Conservation (phyloP, 2,888 invertebrate species). For the Apodemia hepburni region DNA sequence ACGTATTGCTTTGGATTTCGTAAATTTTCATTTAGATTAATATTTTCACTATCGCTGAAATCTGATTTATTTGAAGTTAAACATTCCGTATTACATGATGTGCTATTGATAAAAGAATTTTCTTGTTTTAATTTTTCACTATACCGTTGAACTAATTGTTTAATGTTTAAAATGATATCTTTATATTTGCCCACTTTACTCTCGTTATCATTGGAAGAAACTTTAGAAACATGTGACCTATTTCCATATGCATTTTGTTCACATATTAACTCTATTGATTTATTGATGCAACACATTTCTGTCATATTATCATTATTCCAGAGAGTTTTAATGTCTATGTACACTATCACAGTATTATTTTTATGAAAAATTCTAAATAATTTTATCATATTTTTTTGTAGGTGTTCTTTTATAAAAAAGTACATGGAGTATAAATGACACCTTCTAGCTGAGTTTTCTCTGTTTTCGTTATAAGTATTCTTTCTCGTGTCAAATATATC, state of each 20-base stretch:
- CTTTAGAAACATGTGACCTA: not conserved
- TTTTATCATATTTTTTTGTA: conserved; percentile 45
- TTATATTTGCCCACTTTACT: conserved; percentile 19
- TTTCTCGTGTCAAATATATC: conserved; percentile 51
- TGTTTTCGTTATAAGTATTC: conserved; percentile 35
- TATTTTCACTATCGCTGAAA: not conserved
- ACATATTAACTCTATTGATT: conserved; percentile 11
- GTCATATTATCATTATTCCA: conserved; percentile 42
- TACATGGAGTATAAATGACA: conserved; percentile 57
- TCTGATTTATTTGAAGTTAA: not conserved
- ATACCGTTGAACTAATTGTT: conserved; percentile 26
- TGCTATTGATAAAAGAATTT: not conserved
- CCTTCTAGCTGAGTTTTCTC: conserved; percentile 32
- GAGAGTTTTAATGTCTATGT: conserved; percentile 45
- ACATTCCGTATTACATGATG: not conserved
- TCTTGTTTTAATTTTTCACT: conserved; percentile 21
- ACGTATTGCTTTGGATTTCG: not conserved
- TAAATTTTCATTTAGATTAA: not conserved
- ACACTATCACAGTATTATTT: conserved; percentile 52
- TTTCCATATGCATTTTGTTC: not conserved
- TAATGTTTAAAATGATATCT: conserved; percentile 29
- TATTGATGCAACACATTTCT: conserved; percentile 27
- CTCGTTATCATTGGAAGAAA: not conserved
- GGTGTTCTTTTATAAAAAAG: conserved; percentile 45
- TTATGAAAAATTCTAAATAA: conserved; percentile 48